Percentiles rank a stretch among this genome's conserved stretches.
phyloP scores from a whole-genome alignment of 2,113 vertebrate species.

The Thunnus thynnus region DNA sequence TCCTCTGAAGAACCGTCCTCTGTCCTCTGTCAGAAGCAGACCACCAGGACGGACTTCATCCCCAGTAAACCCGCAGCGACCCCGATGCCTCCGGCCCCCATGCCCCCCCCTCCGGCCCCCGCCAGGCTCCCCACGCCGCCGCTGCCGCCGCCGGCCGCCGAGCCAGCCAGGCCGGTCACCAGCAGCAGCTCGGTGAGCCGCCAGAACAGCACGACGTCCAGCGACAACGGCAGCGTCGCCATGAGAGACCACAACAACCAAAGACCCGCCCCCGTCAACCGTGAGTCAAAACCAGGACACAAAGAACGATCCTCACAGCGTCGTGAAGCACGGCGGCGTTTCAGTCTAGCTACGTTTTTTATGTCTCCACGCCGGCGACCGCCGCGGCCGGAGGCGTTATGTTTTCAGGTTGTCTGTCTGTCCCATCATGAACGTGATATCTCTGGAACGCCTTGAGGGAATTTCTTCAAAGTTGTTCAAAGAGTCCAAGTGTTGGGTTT shows the following conservation, averaged over 20 bases:
- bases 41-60: slow-evolving; percentile 80
- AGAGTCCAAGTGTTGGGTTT: no score
- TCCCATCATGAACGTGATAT: no score
- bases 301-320: no score
- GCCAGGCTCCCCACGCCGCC: slow-evolving; percentile 76
- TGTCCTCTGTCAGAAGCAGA: slow-evolving; percentile 88
- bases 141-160: slow-evolving; percentile 75
- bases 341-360: no score
- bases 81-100: slow-evolving; percentile 76
- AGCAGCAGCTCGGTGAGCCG: slow-evolving; percentile 80
- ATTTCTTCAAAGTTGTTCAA: no score
- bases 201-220: slow-evolving; percentile 88
- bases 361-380: no score
- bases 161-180: slow-evolving; percentile 53
- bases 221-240: slow-evolving; percentile 81
- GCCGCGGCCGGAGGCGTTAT: no score
- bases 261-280: slow-evolving; percentile 77
- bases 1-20: not conserved
- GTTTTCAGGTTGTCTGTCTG: no score
- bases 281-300: slow-evolving; percentile 61
- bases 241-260: slow-evolving; percentile 86
- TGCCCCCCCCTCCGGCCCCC: slow-evolving; percentile 70
- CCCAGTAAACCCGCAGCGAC: slow-evolving; percentile 65
- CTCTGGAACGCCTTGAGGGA: no score
- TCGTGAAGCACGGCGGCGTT: no score